Conservation (phyloP, 1,140 invertebrate species). For the Drosophila arizonae region DNA sequence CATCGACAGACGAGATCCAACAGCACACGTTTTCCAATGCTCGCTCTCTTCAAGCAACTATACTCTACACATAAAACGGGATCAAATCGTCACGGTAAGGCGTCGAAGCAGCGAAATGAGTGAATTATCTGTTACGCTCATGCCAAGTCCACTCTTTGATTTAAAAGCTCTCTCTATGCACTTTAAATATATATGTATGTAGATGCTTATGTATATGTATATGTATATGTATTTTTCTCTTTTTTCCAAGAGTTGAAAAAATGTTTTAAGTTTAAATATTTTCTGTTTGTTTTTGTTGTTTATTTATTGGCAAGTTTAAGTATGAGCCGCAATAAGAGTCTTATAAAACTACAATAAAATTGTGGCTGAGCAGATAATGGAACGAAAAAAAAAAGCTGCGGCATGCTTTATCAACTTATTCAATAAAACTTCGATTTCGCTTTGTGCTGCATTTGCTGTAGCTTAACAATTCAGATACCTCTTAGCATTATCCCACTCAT, state of each 20-base stretch:
- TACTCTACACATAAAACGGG: neutral
- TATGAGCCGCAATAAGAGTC: conserved; percentile 6
- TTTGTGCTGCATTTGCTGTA: conserved; percentile 22
- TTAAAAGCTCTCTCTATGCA: neutral
- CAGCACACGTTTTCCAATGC: neutral
- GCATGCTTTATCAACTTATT: conserved; percentile 62
- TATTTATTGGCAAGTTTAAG: conserved; percentile 8
- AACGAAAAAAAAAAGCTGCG: conserved; percentile 11
- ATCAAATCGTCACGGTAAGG: neutral
- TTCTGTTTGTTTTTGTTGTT: conserved; percentile 1
- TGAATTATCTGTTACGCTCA: neutral
- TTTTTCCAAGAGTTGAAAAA: no score
- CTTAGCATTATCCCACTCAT: conserved; percentile 53
- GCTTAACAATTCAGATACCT: conserved; percentile 56
- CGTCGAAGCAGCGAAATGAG: neutral
- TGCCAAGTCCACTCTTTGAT: neutral
- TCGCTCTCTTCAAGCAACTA: neutral
- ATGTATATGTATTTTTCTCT: no score
- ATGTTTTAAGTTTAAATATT: neutral
- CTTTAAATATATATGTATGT: no score
- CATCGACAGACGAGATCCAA: neutral
- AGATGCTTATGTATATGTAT: neutral
- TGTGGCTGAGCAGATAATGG: conserved; percentile 17
- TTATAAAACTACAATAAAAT: conserved; percentile 27
- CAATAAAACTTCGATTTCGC: conserved; percentile 67